Conservation (phyloP, 2,888 invertebrate species). For the Allygus modestus region DNA sequence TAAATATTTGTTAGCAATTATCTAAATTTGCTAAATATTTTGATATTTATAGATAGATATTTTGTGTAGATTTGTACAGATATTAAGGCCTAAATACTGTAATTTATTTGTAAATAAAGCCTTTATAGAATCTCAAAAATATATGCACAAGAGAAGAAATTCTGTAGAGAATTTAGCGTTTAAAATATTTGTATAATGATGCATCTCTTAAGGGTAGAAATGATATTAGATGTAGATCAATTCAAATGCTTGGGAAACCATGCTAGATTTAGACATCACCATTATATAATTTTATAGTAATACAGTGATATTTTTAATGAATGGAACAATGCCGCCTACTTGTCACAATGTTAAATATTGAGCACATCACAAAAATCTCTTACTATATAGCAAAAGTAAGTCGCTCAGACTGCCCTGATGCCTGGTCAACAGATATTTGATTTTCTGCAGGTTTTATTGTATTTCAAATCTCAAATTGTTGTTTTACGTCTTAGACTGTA, state of each 20-base stretch:
- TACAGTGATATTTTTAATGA: no score
- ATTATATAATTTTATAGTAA: no score
- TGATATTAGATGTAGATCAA: no score
- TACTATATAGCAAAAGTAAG: no score
- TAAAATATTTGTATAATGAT: no score
- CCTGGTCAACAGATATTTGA: neutral
- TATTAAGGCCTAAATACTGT: slow-evolving; percentile 28
- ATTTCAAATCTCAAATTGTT: neutral
- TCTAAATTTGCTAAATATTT: slow-evolving; percentile 24
- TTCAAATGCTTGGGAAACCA: no score
- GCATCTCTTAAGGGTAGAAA: no score
- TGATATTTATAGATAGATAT: neutral
- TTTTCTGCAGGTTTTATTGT: neutral
- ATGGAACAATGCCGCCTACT: no score
- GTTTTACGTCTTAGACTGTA: neutral
- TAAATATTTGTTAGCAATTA: neutral
- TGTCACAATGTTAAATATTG: no score
- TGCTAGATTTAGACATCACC: no score
- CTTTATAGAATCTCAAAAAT: slow-evolving; percentile 13
- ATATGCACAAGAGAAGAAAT: neutral
- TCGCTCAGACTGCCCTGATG: no score
- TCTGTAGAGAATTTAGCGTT: neutral
- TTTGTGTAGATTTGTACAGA: slow-evolving; percentile 29
- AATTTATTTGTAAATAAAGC: slow-evolving; percentile 34
- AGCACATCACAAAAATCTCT: no score